Evolutionary conservation across 2,888 invertebrate genomes (phyloP).

Genomic region (Strigamia crassipes): DNA sequence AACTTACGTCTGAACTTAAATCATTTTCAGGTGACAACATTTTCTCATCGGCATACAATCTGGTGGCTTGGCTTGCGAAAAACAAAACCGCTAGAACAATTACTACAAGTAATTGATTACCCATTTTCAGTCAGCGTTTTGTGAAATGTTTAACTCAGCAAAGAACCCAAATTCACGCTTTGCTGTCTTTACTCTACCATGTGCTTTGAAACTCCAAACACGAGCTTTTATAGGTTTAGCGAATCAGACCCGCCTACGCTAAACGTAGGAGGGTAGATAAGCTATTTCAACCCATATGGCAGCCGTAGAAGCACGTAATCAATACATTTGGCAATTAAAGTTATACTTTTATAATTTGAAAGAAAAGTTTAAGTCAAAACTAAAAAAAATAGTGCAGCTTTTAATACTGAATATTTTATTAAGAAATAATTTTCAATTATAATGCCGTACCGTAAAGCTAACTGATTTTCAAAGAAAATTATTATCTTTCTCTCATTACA

Average conservation of each 20-base stretch:
- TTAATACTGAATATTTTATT: no score
- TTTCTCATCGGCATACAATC: background rate
- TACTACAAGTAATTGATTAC: background rate
- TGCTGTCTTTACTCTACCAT: constrained; percentile 7
- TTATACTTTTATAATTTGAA: no score
- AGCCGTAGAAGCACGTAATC: background rate
- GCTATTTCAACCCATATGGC: background rate
- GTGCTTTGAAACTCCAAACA: background rate
- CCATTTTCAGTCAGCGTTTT: background rate
- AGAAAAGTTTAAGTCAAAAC: no score
- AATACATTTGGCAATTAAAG: no score
- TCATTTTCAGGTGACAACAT: background rate
- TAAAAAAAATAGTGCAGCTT: no score
- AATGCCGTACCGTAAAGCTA: background rate
- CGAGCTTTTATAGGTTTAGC: background rate
- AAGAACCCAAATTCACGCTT: background rate
- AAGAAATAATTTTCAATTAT: no score
- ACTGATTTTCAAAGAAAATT: background rate
- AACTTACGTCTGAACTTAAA: constrained; percentile 2
- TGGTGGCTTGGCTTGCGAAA: background rate
- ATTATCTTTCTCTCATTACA: background rate
- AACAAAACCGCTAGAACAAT: background rate
- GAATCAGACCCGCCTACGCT: constrained; percentile 23
- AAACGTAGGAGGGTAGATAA: background rate
- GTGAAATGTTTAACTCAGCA: background rate